phyloP scores from a whole-genome alignment of 2,888 invertebrate genomes.

The Sipha maydis region DNA sequence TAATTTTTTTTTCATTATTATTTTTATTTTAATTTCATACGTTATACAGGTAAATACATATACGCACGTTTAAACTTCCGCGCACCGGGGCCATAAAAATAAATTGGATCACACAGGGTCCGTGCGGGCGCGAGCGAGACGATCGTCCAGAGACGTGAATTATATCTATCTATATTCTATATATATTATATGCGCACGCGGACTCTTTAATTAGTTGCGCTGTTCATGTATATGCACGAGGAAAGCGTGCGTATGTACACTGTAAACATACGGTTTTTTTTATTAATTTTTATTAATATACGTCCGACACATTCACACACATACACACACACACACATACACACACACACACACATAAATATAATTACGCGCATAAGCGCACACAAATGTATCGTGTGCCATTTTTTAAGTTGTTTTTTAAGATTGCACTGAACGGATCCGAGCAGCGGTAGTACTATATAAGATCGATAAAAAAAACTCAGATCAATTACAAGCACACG shows the following conservation, averaged over 20 bases:
- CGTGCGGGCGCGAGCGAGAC: conserved; percentile 25
- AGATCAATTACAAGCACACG: conserved; percentile 7
- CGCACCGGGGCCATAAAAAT: conserved; percentile 51
- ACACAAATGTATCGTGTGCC: conserved; percentile 30
- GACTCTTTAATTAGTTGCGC: conserved; percentile 55
- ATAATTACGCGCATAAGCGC: neutral
- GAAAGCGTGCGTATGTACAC: neutral
- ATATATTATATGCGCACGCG: conserved; percentile 11
- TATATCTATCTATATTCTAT: neutral
- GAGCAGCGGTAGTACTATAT: neutral
- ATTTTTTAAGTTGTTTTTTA: neutral
- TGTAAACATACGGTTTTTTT: conserved; percentile 28
- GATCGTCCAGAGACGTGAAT: conserved; percentile 21
- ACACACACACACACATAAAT: no score
- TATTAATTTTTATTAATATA: neutral
- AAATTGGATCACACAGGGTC: conserved; percentile 58
- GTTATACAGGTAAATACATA: neutral
- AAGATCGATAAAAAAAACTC: neutral
- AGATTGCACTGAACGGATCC: neutral
- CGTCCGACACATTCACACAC: neutral
- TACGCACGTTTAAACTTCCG: conserved; percentile 21
- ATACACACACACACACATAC: no score
- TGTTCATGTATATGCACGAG: neutral
- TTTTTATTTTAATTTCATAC: neutral
- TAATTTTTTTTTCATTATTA: neutral